Percentiles rank a stretch among this genome's conserved stretches.
Conservation (phyloP, 2,113 vertebrate genomes). For the Zeus faber region DNA sequence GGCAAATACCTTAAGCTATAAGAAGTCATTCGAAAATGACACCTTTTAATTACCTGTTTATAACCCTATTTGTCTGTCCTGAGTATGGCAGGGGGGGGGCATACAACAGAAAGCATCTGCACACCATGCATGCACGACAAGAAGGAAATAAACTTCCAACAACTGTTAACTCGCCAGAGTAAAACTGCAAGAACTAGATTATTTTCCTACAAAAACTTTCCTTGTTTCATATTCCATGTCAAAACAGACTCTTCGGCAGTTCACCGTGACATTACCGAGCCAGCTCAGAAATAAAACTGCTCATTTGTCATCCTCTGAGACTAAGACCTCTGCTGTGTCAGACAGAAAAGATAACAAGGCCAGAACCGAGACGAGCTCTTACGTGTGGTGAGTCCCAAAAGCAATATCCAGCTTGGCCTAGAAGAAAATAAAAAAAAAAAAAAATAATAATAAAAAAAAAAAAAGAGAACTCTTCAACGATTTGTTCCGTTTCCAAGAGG, state of each 20-base stretch:
- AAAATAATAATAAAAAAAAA: not conserved
- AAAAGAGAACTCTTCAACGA: not conserved
- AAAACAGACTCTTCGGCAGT: not conserved
- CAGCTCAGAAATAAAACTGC: too few species aligned
- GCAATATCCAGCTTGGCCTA: conserved; percentile 97
- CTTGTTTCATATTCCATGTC: not conserved
- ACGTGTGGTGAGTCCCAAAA: conserved; percentile 98
- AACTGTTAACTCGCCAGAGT: not conserved
- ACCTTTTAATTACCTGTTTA: too few species aligned
- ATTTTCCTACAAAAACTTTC: not conserved
- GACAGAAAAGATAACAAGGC: not conserved
- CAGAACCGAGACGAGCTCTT: conserved; percentile 57
- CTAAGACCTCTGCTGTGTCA: not conserved
- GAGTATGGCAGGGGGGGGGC: too few species aligned
- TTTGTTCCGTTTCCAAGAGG: too few species aligned
- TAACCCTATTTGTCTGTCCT: too few species aligned
- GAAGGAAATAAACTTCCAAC: not conserved
- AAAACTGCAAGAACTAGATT: not conserved
- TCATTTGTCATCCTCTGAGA: too few species aligned
- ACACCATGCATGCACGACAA: not conserved
- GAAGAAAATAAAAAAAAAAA: conserved; percentile 22
- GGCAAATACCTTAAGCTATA: too few species aligned
- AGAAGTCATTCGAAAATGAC: too few species aligned
- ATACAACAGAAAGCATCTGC: not conserved
- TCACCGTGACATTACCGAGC: too few species aligned